Conservation (phyloP, 1,140 invertebrate species). For the Bombus pyrosoma region DNA sequence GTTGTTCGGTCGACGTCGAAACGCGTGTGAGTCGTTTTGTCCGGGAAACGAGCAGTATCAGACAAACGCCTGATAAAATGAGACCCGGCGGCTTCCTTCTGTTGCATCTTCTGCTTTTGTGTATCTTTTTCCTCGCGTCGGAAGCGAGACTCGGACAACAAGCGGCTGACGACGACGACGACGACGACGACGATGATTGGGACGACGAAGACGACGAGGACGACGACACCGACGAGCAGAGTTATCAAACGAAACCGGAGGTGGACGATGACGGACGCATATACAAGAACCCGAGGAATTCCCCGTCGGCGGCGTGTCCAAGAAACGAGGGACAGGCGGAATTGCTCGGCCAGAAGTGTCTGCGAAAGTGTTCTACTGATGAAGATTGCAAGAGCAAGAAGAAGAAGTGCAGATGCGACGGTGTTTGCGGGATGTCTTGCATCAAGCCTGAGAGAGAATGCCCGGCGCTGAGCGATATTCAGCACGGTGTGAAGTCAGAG, state of each 20-base stretch:
- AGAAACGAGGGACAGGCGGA: slow-evolving; percentile 89
- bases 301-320: slow-evolving; percentile 91
- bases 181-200: slow-evolving; percentile 77
- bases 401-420: slow-evolving; percentile 98
- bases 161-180: slow-evolving; percentile 79
- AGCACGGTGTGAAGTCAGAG: slow-evolving; percentile 87
- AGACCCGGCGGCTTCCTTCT: slow-evolving; percentile 70
- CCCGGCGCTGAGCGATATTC: slow-evolving; percentile 88
- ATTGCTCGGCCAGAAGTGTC: slow-evolving; percentile 90
- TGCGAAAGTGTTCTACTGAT: slow-evolving; percentile 96
- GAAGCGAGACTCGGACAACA: slow-evolving; percentile 77
- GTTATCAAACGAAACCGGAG: slow-evolving; percentile 82
- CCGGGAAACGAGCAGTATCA: neutral
- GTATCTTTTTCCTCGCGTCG: slow-evolving; percentile 64
- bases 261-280: slow-evolving; percentile 88
- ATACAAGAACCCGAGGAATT: slow-evolving; percentile 95
- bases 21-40: too few species aligned
- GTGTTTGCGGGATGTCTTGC: slow-evolving; percentile 97
- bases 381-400: slow-evolving; percentile 98
- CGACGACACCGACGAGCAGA: slow-evolving; percentile 84
- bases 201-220: slow-evolving; percentile 85
- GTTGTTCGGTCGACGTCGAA: too few species aligned
- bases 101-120: slow-evolving; percentile 72
- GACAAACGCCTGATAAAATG: slow-evolving; percentile 66
- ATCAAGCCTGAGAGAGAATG: slow-evolving; percentile 97